Conservation (phyloP, 2,797 vertebrate species). For the Echiichthys vipera region DNA sequence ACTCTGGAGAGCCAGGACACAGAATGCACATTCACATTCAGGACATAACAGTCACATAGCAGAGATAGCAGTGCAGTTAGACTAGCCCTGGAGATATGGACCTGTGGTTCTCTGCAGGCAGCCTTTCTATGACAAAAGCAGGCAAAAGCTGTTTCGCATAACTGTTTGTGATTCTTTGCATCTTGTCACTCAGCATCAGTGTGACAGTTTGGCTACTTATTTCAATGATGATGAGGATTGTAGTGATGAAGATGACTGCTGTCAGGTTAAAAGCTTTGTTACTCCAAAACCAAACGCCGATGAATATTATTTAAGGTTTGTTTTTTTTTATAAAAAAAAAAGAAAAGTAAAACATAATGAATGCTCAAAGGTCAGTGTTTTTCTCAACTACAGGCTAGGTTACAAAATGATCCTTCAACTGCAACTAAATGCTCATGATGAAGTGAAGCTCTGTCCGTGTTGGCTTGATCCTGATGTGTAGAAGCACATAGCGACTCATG, state of each 20-base stretch:
- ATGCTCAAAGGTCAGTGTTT: too few species aligned
- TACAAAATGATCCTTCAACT: background rate
- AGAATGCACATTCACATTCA: conserved; percentile 43
- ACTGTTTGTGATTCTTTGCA: conserved; percentile 18
- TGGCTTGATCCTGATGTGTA: background rate
- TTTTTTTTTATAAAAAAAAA: background rate
- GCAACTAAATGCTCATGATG: background rate
- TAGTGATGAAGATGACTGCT: background rate
- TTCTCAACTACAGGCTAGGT: too few species aligned
- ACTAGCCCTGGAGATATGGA: too few species aligned
- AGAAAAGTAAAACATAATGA: background rate
- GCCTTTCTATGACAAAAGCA: background rate
- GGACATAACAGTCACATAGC: conserved; percentile 48
- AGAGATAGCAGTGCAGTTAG: conserved; percentile 21
- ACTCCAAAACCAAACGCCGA: background rate
- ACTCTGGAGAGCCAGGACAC: background rate
- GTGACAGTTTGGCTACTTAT: background rate
- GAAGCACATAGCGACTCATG: background rate
- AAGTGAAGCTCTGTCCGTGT: background rate
- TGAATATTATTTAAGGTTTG: background rate
- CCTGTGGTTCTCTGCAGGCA: too few species aligned
- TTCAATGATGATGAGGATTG: background rate
- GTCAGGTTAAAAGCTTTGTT: background rate
- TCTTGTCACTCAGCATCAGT: background rate
- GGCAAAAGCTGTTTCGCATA: conserved; percentile 3